phyloP scores from a whole-genome alignment of 2,113 vertebrate genomes.

The Apus apus region DNA sequence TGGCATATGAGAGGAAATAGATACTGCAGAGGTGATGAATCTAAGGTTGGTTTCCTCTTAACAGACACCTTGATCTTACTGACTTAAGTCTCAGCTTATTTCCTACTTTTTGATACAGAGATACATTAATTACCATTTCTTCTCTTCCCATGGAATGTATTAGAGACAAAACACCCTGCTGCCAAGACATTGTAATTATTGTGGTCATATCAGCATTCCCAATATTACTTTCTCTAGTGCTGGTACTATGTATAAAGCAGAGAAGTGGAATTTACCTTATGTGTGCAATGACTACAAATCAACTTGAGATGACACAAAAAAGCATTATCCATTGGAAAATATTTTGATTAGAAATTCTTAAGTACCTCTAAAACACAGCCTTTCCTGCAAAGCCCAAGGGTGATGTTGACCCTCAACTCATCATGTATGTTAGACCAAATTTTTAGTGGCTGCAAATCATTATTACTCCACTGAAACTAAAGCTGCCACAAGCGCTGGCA shows the following conservation, averaged over 20 bases:
- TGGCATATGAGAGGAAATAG: neutral
- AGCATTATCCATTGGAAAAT: neutral
- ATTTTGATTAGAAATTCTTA: neutral
- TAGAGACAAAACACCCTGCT: neutral
- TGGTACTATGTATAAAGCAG: neutral
- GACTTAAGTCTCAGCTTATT: neutral
- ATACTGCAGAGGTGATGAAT: neutral
- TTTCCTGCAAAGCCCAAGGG: neutral
- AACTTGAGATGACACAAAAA: neutral
- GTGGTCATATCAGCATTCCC: neutral
- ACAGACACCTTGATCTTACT: neutral
- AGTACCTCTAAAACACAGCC: neutral
- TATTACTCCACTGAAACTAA: neutral
- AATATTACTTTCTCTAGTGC: neutral
- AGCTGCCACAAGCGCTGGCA: neutral
- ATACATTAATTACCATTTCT: neutral
- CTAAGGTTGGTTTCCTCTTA: neutral
- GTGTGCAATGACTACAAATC: neutral
- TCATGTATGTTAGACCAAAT: neutral
- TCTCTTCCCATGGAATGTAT: neutral
- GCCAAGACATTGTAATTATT: neutral
- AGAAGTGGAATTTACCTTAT: neutral
- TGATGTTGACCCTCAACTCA: neutral
- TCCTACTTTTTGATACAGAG: neutral
- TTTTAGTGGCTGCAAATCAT: neutral